Conservation (phyloP, 30 jellyfish, hydroid and myxozoan species). For the Catostylus mosaicus region DNA sequence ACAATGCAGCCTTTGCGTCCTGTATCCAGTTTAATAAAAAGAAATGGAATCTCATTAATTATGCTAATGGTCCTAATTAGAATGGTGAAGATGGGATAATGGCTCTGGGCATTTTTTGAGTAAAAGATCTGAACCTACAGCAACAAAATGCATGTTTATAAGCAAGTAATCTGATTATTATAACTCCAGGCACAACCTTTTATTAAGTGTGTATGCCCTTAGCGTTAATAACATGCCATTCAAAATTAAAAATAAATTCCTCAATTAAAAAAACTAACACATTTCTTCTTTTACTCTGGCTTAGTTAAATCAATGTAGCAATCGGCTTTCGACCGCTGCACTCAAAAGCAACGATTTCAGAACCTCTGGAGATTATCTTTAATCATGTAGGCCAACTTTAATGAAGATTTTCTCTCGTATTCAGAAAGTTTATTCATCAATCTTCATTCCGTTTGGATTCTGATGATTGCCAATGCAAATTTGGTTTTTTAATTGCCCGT, state of each 20-base stretch:
- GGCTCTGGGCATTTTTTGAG: too few species aligned
- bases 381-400: slow-evolving; percentile 49
- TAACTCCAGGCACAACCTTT: slow-evolving; percentile 2
- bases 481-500: slow-evolving; percentile 49
- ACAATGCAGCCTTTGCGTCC: too few species aligned
- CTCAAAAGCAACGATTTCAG: slow-evolving; percentile 35
- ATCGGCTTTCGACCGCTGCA: slow-evolving; percentile 58
- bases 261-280: slow-evolving; percentile 53
- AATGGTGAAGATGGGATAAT: too few species aligned
- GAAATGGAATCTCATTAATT: too few species aligned
- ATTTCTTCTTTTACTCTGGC: slow-evolving; percentile 38
- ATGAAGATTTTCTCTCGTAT: slow-evolving; percentile 5
- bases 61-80: too few species aligned
- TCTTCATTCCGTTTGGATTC: slow-evolving; percentile 36
- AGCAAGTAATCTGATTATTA: not conserved
- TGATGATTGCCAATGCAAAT: slow-evolving; percentile 52
- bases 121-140: too few species aligned
- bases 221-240: slow-evolving; percentile 10
- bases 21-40: too few species aligned
- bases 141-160: not conserved
- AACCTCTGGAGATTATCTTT: slow-evolving; percentile 33
- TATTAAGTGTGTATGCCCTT: not conserved
- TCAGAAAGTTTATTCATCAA: slow-evolving; percentile 21
- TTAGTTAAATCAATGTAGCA: slow-evolving; percentile 58
- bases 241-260: slow-evolving; percentile 13